phyloP scores from a whole-genome alignment of 2,797 vertebrate genomes.

The Rhinichthys osculus region DNA sequence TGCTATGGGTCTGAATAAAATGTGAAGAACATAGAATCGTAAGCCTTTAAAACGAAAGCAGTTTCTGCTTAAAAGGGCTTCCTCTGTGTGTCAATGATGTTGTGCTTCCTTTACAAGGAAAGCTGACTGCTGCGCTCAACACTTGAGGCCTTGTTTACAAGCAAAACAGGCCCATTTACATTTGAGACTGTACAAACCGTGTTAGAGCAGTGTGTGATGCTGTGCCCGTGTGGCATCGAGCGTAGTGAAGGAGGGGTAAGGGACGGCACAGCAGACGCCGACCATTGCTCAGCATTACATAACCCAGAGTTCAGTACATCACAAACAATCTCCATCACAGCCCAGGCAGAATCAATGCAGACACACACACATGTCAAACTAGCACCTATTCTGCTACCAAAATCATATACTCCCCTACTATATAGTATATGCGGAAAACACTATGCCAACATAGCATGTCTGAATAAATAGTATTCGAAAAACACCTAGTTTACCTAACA shows the following conservation, averaged over 20 bases:
- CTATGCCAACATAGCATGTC: neutral
- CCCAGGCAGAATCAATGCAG: slow-evolving; percentile 43
- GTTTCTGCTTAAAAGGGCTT: slow-evolving; percentile 28
- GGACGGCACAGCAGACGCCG: slow-evolving; percentile 55
- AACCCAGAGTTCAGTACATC: slow-evolving; percentile 65
- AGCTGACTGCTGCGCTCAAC: slow-evolving; percentile 26
- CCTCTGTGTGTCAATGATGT: neutral
- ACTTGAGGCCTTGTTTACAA: slow-evolving; percentile 60
- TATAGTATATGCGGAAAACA: neutral
- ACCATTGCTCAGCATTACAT: slow-evolving; percentile 74
- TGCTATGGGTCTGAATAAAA: neutral
- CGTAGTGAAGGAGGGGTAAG: slow-evolving; percentile 11
- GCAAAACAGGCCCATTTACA: slow-evolving; percentile 45
- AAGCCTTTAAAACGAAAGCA: neutral
- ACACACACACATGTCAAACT: slow-evolving; percentile 30
- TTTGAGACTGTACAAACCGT: slow-evolving; percentile 38
- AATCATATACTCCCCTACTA: neutral
- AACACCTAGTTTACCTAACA: neutral
- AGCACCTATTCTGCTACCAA: neutral
- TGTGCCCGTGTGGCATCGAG: slow-evolving; percentile 4
- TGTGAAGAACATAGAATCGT: neutral
- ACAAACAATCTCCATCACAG: slow-evolving; percentile 65
- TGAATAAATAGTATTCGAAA: neutral
- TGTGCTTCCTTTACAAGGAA: slow-evolving; percentile 9
- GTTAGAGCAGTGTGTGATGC: slow-evolving; percentile 33